Percentiles rank a stretch among this genome's conserved stretches.
Conservation (phyloP, 2,888 invertebrate species). For the Dinocampus coccinellae region DNA sequence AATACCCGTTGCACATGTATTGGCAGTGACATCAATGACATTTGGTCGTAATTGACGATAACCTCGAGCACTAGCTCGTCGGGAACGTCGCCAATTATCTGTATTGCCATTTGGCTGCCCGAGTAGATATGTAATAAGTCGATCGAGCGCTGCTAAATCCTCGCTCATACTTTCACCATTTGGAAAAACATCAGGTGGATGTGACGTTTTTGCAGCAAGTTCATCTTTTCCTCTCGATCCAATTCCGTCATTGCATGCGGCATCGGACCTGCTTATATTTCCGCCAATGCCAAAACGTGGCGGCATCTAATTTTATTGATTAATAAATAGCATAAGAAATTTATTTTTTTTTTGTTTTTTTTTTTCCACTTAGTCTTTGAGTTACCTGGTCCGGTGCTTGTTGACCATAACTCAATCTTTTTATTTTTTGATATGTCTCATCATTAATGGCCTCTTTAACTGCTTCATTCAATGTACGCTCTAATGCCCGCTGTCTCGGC, state of each 20-base stretch:
- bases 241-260: not conserved
- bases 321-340: not conserved
- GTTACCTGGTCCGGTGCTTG: constrained; percentile 78
- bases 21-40: constrained; percentile 41
- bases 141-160: constrained; percentile 77
- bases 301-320: constrained; percentile 50
- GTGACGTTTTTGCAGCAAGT: constrained; percentile 28
- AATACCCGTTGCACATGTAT: constrained; percentile 43
- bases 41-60: constrained; percentile 57
- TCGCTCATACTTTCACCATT: constrained; percentile 62
- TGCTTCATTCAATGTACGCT: constrained; percentile 76
- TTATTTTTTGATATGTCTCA: constrained; percentile 79
- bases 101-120: constrained; percentile 68
- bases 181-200: constrained; percentile 64
- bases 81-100: constrained; percentile 60
- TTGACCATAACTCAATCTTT: constrained; percentile 80
- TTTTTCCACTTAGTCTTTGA: no score
- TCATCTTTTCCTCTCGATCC: constrained; percentile 21
- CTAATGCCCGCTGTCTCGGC: constrained; percentile 71
- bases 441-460: constrained; percentile 77
- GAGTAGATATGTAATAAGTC: constrained; percentile 75
- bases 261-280: constrained; percentile 16
- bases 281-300: constrained; percentile 54
- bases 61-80: constrained; percentile 58
- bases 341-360: constrained; percentile 16